phyloP scores from a whole-genome alignment of 2,888 invertebrate genomes.

The Drosophila diplacantha region DNA sequence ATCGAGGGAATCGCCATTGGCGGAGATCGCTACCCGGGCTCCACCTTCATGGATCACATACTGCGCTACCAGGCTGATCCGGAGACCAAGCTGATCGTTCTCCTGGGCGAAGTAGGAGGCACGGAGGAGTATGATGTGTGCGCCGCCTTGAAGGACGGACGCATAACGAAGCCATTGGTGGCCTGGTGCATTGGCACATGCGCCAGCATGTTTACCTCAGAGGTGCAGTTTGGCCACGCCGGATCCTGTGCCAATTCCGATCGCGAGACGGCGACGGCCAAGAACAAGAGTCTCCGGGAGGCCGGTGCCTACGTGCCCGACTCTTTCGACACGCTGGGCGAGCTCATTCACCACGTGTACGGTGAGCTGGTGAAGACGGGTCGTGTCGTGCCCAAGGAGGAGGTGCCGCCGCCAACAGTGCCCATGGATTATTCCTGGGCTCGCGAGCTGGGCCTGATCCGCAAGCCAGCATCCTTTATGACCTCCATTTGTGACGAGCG shows the following conservation, averaged over 20 bases:
- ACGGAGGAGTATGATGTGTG: slow-evolving; percentile 98
- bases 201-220: slow-evolving; percentile 90
- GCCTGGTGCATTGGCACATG: slow-evolving; percentile 99
- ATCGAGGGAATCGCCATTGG: slow-evolving; percentile 99
- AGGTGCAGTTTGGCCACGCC: slow-evolving; percentile 99
- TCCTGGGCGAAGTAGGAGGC: slow-evolving; percentile 99
- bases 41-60: slow-evolving; percentile 98
- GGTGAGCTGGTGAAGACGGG: slow-evolving; percentile 87
- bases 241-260: slow-evolving; percentile 98
- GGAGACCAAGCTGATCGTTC: slow-evolving; percentile 94
- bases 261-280: slow-evolving; percentile 93
- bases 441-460: slow-evolving; percentile 94
- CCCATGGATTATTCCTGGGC: slow-evolving; percentile 99
- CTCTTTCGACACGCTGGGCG: slow-evolving; percentile 94
- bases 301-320: slow-evolving; percentile 94
- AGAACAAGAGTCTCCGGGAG: slow-evolving; percentile 89
- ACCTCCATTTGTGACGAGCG: slow-evolving; percentile 99
- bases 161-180: slow-evolving; percentile 94
- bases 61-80: slow-evolving; percentile 89
- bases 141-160: slow-evolving; percentile 86
- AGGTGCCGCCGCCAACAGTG: slow-evolving; percentile 98
- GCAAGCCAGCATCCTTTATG: slow-evolving; percentile 99
- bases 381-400: slow-evolving; percentile 90
- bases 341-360: slow-evolving; percentile 86
- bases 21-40: slow-evolving; percentile 98